A percentile compares a stretch with the other conserved stretches of the same genome.
Conservation (phyloP, 2,113 vertebrate genomes). For the Dermatemys mawii region DNA sequence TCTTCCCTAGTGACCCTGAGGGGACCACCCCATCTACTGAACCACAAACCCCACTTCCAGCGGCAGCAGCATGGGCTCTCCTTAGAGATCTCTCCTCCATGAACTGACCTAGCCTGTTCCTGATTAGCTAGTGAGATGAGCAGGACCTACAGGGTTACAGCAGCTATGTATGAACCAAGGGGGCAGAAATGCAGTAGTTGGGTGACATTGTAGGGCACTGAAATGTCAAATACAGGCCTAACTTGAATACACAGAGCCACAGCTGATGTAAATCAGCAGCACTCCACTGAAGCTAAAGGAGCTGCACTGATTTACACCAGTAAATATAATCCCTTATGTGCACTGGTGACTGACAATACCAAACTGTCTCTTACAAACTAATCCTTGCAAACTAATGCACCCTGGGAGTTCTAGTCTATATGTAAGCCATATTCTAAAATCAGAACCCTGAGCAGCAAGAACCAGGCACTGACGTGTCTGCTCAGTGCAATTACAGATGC, state of each 20-base stretch:
- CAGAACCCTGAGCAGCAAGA: neutral
- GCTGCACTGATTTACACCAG: neutral
- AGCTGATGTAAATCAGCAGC: neutral
- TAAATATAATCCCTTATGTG: neutral
- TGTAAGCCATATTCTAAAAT: neutral
- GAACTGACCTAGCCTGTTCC: neutral
- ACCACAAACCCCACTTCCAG: neutral
- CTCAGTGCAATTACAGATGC: neutral
- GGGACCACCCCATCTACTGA: neutral
- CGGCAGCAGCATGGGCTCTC: neutral
- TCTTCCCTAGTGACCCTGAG: no score
- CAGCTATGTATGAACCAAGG: neutral
- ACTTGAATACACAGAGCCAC: neutral
- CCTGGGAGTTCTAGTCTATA: fast-evolving
- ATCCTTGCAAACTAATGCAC: neutral
- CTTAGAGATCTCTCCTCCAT: neutral
- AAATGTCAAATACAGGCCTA: neutral
- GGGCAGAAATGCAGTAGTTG: neutral
- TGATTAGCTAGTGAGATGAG: neutral
- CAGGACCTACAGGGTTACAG: neutral
- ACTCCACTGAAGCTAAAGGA: neutral
- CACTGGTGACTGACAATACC: neutral
- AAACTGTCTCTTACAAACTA: neutral
- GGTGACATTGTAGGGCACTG: neutral
- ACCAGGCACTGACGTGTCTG: neutral